These are phyloP conservation scores for Kryptolebias ocellatus DNA, from an alignment of 2,797 vertebrate genomes.

Conservation along the genomic window DNA sequence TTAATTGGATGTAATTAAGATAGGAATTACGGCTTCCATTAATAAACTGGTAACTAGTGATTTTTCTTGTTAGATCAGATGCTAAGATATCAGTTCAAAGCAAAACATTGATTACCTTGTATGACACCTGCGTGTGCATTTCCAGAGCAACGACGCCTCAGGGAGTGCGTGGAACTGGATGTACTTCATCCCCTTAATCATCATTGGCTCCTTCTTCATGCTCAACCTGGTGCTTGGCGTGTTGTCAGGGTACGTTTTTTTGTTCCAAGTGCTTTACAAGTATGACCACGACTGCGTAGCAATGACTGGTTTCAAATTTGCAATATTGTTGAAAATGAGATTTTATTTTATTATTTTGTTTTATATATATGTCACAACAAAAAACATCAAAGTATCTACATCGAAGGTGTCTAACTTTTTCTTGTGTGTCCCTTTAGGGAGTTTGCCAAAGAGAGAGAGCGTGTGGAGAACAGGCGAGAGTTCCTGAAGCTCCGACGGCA, in stretches of 20 bases:
- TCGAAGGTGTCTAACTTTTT: neutral
- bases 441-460: constrained; percentile 96
- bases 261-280: neutral
- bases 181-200: constrained; percentile 97
- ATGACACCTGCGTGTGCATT: constrained; percentile 40
- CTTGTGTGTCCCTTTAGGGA: constrained; percentile 77
- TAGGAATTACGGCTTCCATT: neutral
- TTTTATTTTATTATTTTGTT: too few relatives aligned
- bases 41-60: neutral
- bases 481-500: constrained; percentile 93
- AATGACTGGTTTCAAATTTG: too few relatives aligned
- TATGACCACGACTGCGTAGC: too few relatives aligned
- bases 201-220: constrained; percentile 98
- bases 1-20: too few relatives aligned
- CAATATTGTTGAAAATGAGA: too few relatives aligned
- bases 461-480: constrained; percentile 93
- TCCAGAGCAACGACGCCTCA: constrained; percentile 94
- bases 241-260: constrained; percentile 88
- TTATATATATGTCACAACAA: too few relatives aligned
- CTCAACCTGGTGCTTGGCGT: constrained; percentile 96
- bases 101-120: constrained; percentile 39
- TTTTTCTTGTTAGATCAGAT: neutral
- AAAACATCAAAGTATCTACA: neutral
- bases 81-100: constrained; percentile 6
- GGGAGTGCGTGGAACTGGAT: constrained; percentile 97